phyloP scores from a whole-genome alignment of 64 coral and sea anemone genomes.

The Dendronephthya gigantea region DNA sequence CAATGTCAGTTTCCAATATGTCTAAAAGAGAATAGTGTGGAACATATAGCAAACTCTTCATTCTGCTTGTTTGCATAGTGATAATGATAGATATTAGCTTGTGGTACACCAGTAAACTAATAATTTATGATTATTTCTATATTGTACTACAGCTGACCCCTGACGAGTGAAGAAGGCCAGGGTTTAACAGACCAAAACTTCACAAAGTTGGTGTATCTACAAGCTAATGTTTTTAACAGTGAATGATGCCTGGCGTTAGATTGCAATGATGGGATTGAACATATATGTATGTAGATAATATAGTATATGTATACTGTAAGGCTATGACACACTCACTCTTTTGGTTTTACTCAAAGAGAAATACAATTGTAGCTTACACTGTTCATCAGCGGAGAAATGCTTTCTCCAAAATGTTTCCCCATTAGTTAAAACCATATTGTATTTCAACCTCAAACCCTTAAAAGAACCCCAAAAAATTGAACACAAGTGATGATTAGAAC shows the following conservation, averaged over 20 bases:
- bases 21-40: slow-evolving; percentile 37
- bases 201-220: too few species aligned
- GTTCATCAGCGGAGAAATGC: slow-evolving; percentile 94
- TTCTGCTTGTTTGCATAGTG: too few species aligned
- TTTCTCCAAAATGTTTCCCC: slow-evolving; percentile 65
- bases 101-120: too few species aligned
- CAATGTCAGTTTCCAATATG: slow-evolving; percentile 79
- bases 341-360: neutral
- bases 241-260: too few species aligned
- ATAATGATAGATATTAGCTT: too few species aligned
- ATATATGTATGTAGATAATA: neutral
- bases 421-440: slow-evolving; percentile 79
- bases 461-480: neutral
- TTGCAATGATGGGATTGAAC: too few species aligned
- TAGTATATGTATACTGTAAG: neutral
- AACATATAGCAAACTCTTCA: too few species aligned
- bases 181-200: too few species aligned
- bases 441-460: slow-evolving; percentile 60
- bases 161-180: too few species aligned
- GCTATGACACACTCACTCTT: neutral
- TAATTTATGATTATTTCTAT: too few species aligned
- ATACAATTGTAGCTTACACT: slow-evolving; percentile 45
- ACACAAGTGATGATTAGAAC: neutral
- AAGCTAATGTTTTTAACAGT: too few species aligned
- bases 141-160: too few species aligned